Conservation (phyloP, 2,797 vertebrate genomes). For the Pseudochirops corinnae region DNA sequence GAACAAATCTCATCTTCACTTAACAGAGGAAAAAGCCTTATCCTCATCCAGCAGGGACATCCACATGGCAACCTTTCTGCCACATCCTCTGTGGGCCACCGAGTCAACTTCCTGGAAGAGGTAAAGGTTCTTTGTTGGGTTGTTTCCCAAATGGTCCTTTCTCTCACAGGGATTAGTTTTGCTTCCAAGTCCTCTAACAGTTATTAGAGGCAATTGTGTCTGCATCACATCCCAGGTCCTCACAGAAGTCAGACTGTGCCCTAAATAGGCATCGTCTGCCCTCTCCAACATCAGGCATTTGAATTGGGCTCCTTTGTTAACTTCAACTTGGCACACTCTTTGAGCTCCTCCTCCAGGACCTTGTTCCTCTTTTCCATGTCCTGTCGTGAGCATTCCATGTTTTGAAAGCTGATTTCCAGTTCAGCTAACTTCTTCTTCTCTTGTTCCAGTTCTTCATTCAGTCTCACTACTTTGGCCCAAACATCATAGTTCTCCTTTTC, state of each 20-base stretch:
- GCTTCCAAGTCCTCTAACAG: background rate
- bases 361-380: slow-evolving; percentile 89
- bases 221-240: background rate
- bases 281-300: slow-evolving; percentile 53
- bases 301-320: slow-evolving; percentile 59
- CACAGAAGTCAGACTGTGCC: too few species aligned
- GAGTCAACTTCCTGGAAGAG: slow-evolving; percentile 1
- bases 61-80: background rate
- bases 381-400: slow-evolving; percentile 84
- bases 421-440: slow-evolving; percentile 86
- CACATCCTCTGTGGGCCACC: background rate
- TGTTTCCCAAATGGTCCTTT: background rate
- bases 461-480: slow-evolving; percentile 88
- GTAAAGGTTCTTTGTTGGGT: background rate
- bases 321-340: slow-evolving; percentile 83
- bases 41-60: background rate
- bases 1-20: slow-evolving; percentile 10
- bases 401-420: slow-evolving; percentile 89
- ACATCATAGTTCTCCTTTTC: slow-evolving; percentile 92
- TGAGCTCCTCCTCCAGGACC: slow-evolving; percentile 89
- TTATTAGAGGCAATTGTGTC: background rate
- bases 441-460: slow-evolving; percentile 89
- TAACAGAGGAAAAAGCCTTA: background rate
- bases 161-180: slow-evolving; percentile 10
- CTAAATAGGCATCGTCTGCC: slow-evolving; percentile 2